Percentiles rank a stretch among this genome's conserved stretches.
Conservation (phyloP, 2,888 invertebrate genomes). For the Microplitis deprimator region DNA sequence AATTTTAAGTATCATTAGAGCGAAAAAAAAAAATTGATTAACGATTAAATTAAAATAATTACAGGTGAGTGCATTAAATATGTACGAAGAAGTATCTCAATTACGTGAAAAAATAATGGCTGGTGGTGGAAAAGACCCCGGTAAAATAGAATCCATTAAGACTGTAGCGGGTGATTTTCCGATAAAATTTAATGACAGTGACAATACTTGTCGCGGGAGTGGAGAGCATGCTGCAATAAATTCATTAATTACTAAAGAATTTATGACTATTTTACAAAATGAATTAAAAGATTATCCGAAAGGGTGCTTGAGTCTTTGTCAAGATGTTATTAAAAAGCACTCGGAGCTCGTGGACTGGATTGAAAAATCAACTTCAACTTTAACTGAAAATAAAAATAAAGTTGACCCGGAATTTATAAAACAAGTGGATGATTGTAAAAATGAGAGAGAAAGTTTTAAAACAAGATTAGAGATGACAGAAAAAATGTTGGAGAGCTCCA, state of each 20-base stretch:
- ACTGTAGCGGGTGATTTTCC: conserved; percentile 30
- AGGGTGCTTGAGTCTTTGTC: conserved; percentile 50
- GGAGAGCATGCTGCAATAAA: conserved; percentile 38
- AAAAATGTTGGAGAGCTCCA: conserved; percentile 37
- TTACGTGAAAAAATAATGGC: conserved; percentile 61
- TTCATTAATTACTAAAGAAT: conserved; percentile 46
- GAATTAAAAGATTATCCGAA: conserved; percentile 50
- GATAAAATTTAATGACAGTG: conserved; percentile 21
- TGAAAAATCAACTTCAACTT: conserved; percentile 38
- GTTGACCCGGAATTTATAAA: conserved; percentile 34
- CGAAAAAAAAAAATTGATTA: neutral
- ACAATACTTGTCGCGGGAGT: conserved; percentile 24
- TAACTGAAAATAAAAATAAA: conserved; percentile 8
- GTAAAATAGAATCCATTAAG: conserved; percentile 58
- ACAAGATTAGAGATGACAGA: conserved; percentile 47
- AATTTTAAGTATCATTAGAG: neutral
- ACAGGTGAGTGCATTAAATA: conserved; percentile 55
- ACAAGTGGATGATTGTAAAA: conserved; percentile 44
- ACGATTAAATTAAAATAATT: conserved; percentile 4
- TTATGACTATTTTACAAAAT: conserved; percentile 49
- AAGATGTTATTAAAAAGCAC: conserved; percentile 51
- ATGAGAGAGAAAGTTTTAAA: conserved; percentile 43
- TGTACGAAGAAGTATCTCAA: conserved; percentile 59
- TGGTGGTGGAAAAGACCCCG: conserved; percentile 61
- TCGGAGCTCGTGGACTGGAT: conserved; percentile 48